Base-by-base conservation (phyloP, 30 jellyfish, hydroid and myxozoan species). In the Turritopsis rubra region DNA sequence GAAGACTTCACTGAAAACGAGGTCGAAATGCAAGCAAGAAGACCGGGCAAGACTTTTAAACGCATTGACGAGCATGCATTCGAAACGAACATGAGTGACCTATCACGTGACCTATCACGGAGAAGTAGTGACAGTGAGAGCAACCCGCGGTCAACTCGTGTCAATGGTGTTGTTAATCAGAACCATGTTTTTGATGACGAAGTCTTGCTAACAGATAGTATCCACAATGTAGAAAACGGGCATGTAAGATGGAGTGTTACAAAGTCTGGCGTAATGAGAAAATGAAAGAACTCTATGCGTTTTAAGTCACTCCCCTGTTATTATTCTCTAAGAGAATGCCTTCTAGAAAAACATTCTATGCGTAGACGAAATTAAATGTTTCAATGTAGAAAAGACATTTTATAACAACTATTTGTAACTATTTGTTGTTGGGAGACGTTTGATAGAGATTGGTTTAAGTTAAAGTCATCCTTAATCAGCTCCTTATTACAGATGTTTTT, bases 1-100 rank as follows among this genome's bases (percentile, higher is more conserved):
- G 82, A 74, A 4, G 82, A 74, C 24, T 27, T 74, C 8, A 71
- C 41, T 21, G 65, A 74, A n/a, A n/a, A 24, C 17, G 82, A 74
- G 28, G 76, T 25, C 17, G 76, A 25, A 25, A 22, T 66, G 29
- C 76, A 41, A 41, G 13, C 60, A 41, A 5, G 60, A 41, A 13
- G 60, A 13, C 5, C 9, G 13, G 60, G 60, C 16, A 68, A 27
- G 77, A 68, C 21, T n/a, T 68, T n/a, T 68, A 7, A 16, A 68
- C 28, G 16, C 17, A 68, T n/a, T 68, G 77, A 27, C 16, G 77
- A 68, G 0, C 77, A 68, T 23, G 77, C 28, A 7, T 68, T 27
- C 17, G 77, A 68, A 68, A 68, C 77, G 0, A 68, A 68, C 30
- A n/a, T 68, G 19, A 19, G 23, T 68, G 77, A 68, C 28, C 21